phyloP scores from a whole-genome alignment of 2,797 vertebrate genomes.

The Brachyrhaphis roseni region DNA sequence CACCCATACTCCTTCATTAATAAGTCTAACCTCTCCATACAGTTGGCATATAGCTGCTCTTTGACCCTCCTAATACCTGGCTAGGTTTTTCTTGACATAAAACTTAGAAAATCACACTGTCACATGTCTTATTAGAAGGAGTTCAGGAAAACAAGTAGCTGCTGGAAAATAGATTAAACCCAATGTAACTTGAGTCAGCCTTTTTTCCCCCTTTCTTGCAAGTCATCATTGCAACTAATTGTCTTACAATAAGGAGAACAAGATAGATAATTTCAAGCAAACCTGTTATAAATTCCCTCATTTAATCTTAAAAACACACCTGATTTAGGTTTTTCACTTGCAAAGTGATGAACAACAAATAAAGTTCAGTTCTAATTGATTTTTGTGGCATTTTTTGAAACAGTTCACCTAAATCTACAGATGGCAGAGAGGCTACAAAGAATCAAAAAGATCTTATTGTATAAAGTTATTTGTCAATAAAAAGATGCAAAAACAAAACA shows the following conservation, averaged over 20 bases:
- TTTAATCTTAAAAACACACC: neutral
- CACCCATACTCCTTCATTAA: neutral
- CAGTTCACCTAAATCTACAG: neutral
- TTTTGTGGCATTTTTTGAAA: neutral
- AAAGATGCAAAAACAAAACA: neutral
- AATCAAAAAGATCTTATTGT: neutral
- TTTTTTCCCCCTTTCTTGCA: neutral
- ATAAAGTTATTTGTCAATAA: neutral
- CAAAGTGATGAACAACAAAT: neutral
- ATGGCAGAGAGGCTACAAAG: neutral
- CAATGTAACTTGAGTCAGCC: conserved; percentile 31
- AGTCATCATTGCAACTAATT: neutral
- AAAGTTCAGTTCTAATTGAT: neutral
- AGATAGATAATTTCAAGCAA: no score
- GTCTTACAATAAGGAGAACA: neutral
- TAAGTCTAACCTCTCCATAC: neutral
- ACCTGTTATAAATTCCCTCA: neutral
- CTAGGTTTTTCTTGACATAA: conserved; percentile 54
- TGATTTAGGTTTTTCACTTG: neutral
- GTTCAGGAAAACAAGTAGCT: conserved; percentile 32
- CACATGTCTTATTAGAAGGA: conserved; percentile 50
- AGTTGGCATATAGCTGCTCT: conserved; percentile 30
- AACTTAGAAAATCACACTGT: conserved; percentile 63
- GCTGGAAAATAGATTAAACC: conserved; percentile 42
- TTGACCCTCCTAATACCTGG: conserved; percentile 10